Evolutionary conservation across 92 coral and sea anemone genomes (phyloP).

Genomic region (Parazoanthus darwini): DNA sequence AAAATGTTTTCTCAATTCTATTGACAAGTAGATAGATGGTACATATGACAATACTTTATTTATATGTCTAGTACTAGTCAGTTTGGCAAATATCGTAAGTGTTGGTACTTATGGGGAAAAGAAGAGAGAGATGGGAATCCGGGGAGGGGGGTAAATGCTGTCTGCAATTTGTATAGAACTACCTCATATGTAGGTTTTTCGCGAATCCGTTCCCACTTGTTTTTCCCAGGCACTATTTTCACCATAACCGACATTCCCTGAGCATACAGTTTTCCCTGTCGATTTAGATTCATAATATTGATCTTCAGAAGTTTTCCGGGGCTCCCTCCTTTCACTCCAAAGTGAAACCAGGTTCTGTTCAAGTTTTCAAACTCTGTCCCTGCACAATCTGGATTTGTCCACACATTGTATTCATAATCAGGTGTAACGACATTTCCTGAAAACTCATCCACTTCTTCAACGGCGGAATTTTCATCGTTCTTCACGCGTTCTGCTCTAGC

Average conservation of each 20-base stretch:
- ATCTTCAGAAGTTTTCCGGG: conserved; percentile 81
- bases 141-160: too few relatives aligned
- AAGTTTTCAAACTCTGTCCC: conserved; percentile 85
- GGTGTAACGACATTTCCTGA: conserved; percentile 52
- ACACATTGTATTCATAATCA: conserved; percentile 89
- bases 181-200: conserved; percentile 94
- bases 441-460: conserved; percentile 51
- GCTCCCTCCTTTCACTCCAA: conserved; percentile 91
- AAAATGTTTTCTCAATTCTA: too few relatives aligned
- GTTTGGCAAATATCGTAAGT: too few relatives aligned
- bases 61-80: too few relatives aligned
- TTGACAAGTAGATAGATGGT: too few relatives aligned
- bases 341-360: conserved; percentile 96
- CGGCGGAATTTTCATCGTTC: conserved; percentile 60
- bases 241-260: conserved; percentile 97
- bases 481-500: conserved; percentile 88
- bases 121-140: too few relatives aligned
- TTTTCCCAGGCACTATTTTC: conserved; percentile 78
- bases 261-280: conserved; percentile 90
- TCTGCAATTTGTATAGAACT: not conserved
- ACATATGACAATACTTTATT: too few relatives aligned
- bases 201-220: conserved; percentile 94
- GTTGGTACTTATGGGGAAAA: too few relatives aligned
- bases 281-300: conserved; percentile 89
- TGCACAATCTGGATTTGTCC: conserved; percentile 98